Conservation (phyloP, 2,888 invertebrate genomes). For the Pandemis heparana region DNA sequence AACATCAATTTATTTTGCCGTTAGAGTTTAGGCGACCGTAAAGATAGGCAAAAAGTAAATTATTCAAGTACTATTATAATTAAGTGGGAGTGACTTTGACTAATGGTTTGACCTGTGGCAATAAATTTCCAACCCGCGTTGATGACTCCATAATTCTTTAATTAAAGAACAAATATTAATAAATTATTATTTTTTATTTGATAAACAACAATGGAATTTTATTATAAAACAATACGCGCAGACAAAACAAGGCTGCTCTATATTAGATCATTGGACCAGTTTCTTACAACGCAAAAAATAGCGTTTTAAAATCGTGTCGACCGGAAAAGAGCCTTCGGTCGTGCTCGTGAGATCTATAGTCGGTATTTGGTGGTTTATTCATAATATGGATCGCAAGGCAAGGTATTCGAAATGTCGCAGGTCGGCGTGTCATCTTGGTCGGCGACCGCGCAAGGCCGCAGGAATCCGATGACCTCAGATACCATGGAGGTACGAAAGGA, state of each 20-base stretch:
- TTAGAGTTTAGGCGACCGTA: slow-evolving; percentile 18
- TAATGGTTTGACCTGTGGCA: slow-evolving; percentile 35
- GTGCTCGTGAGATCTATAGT: slow-evolving; percentile 48
- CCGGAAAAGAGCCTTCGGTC: background rate
- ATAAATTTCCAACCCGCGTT: slow-evolving; percentile 32
- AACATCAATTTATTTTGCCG: slow-evolving; percentile 19
- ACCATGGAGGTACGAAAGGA: slow-evolving; percentile 57
- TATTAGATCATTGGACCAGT: slow-evolving; percentile 38
- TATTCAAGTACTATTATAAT: slow-evolving; percentile 24
- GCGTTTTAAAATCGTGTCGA: background rate
- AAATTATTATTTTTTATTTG: slow-evolving; percentile 4
- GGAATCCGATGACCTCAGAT: slow-evolving; percentile 79
- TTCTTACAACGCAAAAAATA: slow-evolving; percentile 36
- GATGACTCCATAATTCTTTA: slow-evolving; percentile 50
- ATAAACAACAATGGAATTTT: slow-evolving; percentile 25
- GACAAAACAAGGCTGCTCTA: slow-evolving; percentile 36
- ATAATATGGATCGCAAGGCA: slow-evolving; percentile 52
- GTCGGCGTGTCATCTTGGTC: slow-evolving; percentile 73
- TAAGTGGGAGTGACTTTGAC: slow-evolving; percentile 40
- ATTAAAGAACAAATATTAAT: slow-evolving; percentile 20
- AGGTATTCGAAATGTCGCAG: slow-evolving; percentile 68
- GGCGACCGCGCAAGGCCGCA: slow-evolving; percentile 83
- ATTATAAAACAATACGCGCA: slow-evolving; percentile 15
- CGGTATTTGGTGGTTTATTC: slow-evolving; percentile 38
- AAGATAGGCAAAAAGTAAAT: slow-evolving; percentile 17